phyloP scores from a whole-genome alignment of 35 echinoderm and acorn worm species.

The Hemicentrotus pulcherrimus region DNA sequence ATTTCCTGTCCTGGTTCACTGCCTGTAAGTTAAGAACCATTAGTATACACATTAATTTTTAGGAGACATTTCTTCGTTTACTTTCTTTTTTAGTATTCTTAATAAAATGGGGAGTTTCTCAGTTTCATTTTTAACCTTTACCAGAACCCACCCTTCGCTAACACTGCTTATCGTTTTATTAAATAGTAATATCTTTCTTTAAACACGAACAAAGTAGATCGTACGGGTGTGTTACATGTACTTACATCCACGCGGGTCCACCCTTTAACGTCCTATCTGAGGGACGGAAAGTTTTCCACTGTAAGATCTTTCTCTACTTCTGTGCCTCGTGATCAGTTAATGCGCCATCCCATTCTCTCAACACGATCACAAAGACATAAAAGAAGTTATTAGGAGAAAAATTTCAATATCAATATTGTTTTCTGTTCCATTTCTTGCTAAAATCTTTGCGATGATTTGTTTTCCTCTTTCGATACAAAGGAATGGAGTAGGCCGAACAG shows the following conservation, averaged over 20 bases:
- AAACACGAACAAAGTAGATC: too few species aligned
- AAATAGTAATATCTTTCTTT: neutral
- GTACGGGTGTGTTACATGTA: too few species aligned
- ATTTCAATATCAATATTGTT: neutral
- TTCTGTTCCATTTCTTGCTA: too few species aligned
- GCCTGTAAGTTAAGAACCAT: neutral
- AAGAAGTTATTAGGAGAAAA: neutral
- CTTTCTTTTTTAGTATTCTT: neutral
- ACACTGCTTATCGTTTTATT: neutral
- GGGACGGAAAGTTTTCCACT: neutral
- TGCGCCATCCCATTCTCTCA: too few species aligned
- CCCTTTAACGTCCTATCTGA: too few species aligned
- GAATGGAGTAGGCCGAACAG: neutral
- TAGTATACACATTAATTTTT: neutral
- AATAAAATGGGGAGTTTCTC: neutral
- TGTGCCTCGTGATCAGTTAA: neutral
- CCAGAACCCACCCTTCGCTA: too few species aligned
- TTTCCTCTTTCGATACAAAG: neutral
- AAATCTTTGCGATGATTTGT: neutral
- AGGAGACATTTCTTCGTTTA: neutral
- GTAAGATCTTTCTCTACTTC: neutral
- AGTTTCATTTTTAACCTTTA: too few species aligned
- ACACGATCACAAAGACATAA: neutral
- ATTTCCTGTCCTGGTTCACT: neutral
- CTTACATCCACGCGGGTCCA: too few species aligned